Conservation (phyloP, 2,888 invertebrate species). For the Ochlodes sylvanus region DNA sequence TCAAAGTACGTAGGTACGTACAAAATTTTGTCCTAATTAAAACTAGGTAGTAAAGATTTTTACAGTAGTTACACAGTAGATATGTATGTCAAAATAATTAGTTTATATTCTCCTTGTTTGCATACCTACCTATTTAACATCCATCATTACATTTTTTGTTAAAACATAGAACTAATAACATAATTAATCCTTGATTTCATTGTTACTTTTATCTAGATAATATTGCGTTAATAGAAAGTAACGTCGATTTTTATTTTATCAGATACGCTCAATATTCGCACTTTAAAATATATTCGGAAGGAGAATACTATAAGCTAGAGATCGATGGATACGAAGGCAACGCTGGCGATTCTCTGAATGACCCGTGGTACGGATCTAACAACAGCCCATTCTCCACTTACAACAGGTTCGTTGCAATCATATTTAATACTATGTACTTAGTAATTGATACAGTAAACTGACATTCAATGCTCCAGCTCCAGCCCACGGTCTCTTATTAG, state of each 20-base stretch:
- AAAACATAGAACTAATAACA: no score
- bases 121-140: no score
- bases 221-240: neutral
- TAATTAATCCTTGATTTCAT: neutral
- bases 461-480: neutral
- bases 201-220: neutral
- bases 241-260: constrained; percentile 24
- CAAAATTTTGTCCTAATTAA: no score
- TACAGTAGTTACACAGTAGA: no score
- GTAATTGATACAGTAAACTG: neutral
- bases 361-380: constrained; percentile 97
- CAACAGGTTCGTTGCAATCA: constrained; percentile 86
- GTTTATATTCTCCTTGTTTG: no score
- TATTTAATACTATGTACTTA: neutral
- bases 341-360: constrained; percentile 95
- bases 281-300: constrained; percentile 96
- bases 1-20: no score
- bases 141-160: no score
- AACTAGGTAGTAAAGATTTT: neutral
- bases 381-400: constrained; percentile 97
- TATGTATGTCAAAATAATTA: no score
- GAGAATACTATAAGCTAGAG: constrained; percentile 95
- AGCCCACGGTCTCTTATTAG: neutral
- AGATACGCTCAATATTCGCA: constrained; percentile 96
- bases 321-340: constrained; percentile 96